Percentiles rank a stretch among this genome's conserved stretches.
phyloP scores from a whole-genome alignment of 1,140 invertebrate genomes.

The Trigoniulus corallinus region DNA sequence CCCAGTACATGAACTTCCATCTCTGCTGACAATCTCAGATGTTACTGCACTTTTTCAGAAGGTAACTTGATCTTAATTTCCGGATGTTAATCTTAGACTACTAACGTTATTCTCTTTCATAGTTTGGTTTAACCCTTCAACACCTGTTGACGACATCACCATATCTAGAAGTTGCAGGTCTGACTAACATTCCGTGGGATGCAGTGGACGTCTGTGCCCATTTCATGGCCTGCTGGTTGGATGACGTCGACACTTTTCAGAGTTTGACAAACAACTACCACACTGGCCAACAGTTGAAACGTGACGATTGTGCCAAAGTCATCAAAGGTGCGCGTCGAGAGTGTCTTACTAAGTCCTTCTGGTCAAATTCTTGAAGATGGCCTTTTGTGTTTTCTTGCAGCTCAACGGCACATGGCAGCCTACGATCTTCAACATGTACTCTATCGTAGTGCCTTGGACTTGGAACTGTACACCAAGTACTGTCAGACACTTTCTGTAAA shows the following conservation, averaged over 20 bases:
- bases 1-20: constrained; percentile 37
- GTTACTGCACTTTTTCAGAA: constrained; percentile 57
- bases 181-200: constrained; percentile 82
- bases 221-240: constrained; percentile 65
- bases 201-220: constrained; percentile 57
- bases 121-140: constrained; percentile 68
- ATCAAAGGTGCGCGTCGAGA: constrained; percentile 25
- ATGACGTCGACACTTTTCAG: constrained; percentile 44
- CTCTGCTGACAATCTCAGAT: constrained; percentile 55
- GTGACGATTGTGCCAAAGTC: constrained; percentile 43
- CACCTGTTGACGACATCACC: constrained; percentile 59
- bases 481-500: no score
- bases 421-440: constrained; percentile 62
- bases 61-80: constrained; percentile 22
- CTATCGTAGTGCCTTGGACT: constrained; percentile 65
- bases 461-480: constrained; percentile 58
- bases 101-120: constrained; percentile 11
- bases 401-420: constrained; percentile 53
- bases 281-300: constrained; percentile 48
- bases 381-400: constrained; percentile 16
- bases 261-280: constrained; percentile 52
- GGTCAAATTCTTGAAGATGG: background rate
- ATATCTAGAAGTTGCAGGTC: constrained; percentile 64
- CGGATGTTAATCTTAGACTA: background rate
- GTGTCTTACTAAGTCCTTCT: constrained; percentile 16